Evolutionary conservation across 2,113 vertebrate species (phyloP).

Genomic region (Perca fluviatilis): DNA sequence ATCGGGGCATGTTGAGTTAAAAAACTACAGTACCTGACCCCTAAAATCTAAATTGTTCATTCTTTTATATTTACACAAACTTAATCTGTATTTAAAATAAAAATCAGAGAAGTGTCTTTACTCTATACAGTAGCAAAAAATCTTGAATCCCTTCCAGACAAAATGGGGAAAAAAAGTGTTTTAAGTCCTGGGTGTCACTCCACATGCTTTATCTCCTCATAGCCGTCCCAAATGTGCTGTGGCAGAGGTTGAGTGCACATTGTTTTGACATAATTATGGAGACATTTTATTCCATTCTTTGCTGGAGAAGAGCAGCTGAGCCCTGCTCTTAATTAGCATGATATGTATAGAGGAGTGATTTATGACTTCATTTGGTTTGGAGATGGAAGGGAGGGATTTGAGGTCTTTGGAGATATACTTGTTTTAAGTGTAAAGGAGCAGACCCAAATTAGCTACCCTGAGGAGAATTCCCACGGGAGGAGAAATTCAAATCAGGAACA

Average conservation of each 20-base stretch:
- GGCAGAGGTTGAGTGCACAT: slow-evolving; percentile 68
- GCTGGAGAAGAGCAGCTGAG: slow-evolving; percentile 65
- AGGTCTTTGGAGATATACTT: slow-evolving; percentile 77
- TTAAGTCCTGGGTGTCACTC: slow-evolving; percentile 63
- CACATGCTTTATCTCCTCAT: slow-evolving; percentile 54
- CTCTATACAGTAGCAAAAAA: slow-evolving; percentile 43
- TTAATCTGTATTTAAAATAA: not conserved
- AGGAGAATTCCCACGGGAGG: slow-evolving; percentile 70
- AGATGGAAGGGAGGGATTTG: slow-evolving; percentile 68
- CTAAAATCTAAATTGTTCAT: not conserved
- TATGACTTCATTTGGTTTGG: slow-evolving; percentile 75
- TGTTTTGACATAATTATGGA: slow-evolving; percentile 81
- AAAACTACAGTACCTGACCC: not conserved
- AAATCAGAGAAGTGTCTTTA: slow-evolving; percentile 10
- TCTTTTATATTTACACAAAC: not conserved
- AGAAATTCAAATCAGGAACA: slow-evolving; percentile 72
- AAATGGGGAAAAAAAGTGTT: slow-evolving; percentile 45
- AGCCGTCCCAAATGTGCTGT: slow-evolving; percentile 49
- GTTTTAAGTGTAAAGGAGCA: slow-evolving; percentile 72
- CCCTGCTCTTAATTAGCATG: slow-evolving; percentile 80
- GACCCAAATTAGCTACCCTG: slow-evolving; percentile 63
- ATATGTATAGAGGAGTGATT: slow-evolving; percentile 78
- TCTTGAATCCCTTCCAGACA: slow-evolving; percentile 59
- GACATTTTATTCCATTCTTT: slow-evolving; percentile 68
- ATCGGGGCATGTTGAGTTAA: not conserved